Conservation (phyloP, 2,797 vertebrate species). For the Falco cherrug region DNA sequence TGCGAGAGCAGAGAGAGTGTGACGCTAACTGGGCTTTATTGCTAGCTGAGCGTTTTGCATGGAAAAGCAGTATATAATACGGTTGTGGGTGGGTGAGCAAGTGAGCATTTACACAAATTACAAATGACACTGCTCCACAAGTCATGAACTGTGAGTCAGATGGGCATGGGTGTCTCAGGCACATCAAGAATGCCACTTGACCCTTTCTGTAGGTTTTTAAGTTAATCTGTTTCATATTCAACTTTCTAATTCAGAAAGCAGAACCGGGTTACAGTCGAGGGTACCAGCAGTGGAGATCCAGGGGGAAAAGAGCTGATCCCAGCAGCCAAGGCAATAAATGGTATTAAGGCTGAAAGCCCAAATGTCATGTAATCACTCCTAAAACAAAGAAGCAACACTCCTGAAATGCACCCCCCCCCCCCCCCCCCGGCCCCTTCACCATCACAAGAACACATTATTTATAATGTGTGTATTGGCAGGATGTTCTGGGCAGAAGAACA, state of each 20-base stretch:
- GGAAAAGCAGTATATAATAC: not conserved
- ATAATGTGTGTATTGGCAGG: not conserved
- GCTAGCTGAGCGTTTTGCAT: not conserved
- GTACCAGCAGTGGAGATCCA: not conserved
- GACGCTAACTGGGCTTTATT: not conserved
- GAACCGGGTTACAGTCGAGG: not conserved
- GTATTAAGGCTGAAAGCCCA: not conserved
- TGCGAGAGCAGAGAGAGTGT: not conserved
- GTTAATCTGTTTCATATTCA: not conserved
- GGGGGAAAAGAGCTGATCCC: not conserved
- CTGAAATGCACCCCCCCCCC: not conserved
- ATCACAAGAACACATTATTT: slow-evolving; percentile 14
- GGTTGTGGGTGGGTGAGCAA: not conserved
- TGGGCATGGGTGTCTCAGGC: not conserved
- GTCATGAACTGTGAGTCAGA: slow-evolving; percentile 18
- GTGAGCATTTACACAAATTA: not conserved
- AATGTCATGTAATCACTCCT: not conserved
- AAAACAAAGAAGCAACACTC: not conserved
- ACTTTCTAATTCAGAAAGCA: not conserved
- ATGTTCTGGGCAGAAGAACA: slow-evolving; percentile 31
- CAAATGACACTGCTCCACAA: not conserved
- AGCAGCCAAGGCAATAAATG: not conserved
- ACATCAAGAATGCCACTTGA: not conserved
- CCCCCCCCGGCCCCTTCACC: not conserved
- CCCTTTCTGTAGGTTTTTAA: not conserved